These are phyloP conservation scores for Athalia cordata DNA, from an alignment of 2,888 invertebrate species.

Conservation along the genomic window DNA sequence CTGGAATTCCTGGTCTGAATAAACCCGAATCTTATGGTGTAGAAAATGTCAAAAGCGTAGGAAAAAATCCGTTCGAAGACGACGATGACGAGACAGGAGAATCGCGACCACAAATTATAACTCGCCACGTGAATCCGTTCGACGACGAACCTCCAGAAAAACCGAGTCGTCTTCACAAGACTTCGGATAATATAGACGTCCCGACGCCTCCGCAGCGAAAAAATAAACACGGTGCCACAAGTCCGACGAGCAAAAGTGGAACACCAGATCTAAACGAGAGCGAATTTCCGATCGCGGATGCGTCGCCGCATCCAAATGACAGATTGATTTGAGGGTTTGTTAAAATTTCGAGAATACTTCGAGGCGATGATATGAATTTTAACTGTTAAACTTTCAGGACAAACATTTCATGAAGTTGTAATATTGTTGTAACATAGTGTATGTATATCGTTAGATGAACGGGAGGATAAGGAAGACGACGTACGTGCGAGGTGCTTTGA, in stretches of 20 bases:
- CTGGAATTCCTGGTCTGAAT: background rate
- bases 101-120: slow-evolving; percentile 1
- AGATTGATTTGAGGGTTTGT: slow-evolving; percentile 61
- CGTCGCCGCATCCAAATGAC: slow-evolving; percentile 56
- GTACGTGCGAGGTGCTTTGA: slow-evolving; percentile 32
- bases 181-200: slow-evolving; percentile 57
- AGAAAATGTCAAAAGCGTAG: background rate
- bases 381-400: background rate
- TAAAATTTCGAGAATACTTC: background rate
- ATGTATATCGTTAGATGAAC: background rate
- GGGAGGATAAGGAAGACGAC: slow-evolving; percentile 25
- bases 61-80: slow-evolving; percentile 37
- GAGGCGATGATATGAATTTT: background rate
- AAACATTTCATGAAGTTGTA: slow-evolving; percentile 9
- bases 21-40: background rate
- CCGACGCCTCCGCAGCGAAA: slow-evolving; percentile 67
- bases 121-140: slow-evolving; percentile 32
- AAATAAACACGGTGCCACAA: slow-evolving; percentile 14
- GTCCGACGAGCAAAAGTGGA: slow-evolving; percentile 13
- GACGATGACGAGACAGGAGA: slow-evolving; percentile 29
- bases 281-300: slow-evolving; percentile 48
- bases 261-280: background rate
- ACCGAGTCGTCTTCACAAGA: slow-evolving; percentile 62
- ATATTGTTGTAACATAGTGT: slow-evolving; percentile 50
- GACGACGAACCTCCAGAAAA: slow-evolving; percentile 63